Conservation (phyloP, 2,113 vertebrate genomes). For the Eolophus roseicapilla region DNA sequence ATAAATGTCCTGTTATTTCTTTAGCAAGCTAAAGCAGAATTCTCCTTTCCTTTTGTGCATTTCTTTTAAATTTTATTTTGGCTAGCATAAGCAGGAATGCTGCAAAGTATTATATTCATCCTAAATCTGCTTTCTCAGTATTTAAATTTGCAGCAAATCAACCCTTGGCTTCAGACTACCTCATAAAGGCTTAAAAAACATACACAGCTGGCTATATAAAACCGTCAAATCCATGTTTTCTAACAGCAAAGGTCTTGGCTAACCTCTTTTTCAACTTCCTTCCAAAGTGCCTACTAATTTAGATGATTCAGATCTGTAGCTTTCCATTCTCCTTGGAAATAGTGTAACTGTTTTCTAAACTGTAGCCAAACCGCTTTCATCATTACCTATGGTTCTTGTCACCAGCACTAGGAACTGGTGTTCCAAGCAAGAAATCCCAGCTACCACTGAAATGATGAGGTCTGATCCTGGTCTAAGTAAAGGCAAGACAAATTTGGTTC, state of each 20-base stretch:
- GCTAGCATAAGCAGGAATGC: not conserved
- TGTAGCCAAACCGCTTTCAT: not conserved
- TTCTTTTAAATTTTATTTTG: not conserved
- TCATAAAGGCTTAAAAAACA: not conserved
- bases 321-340: constrained; percentile 32
- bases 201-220: not conserved
- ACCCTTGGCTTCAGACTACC: not conserved
- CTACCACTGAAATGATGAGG: not conserved
- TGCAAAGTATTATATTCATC: not conserved
- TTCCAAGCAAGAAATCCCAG: not conserved
- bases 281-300: constrained; percentile 11
- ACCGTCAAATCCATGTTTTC: not conserved
- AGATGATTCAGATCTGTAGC: not conserved
- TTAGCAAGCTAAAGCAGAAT: not conserved
- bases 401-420: not conserved
- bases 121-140: not conserved
- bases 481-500: not conserved
- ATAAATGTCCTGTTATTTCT: not conserved
- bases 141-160: not conserved
- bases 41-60: not conserved
- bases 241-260: constrained; percentile 19
- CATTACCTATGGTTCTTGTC: not conserved
- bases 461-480: not conserved
- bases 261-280: constrained; percentile 22
- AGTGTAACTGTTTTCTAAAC: not conserved